Conservation (phyloP, 1,140 invertebrate species). For the Oppia nitens region DNA sequence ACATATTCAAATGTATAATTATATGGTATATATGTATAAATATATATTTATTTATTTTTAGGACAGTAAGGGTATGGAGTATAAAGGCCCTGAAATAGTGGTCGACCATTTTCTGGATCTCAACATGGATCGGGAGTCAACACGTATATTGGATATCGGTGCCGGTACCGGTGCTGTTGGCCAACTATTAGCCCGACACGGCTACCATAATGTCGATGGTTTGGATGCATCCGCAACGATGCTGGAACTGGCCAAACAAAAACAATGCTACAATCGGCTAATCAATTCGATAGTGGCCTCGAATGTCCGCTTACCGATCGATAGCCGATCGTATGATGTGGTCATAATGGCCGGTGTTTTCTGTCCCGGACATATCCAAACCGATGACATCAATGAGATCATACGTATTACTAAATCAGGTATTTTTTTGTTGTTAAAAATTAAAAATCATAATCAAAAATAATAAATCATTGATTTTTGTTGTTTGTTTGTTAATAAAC, state of each 20-base stretch:
- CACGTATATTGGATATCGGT: slow-evolving; percentile 15
- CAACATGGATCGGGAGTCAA: slow-evolving; percentile 8
- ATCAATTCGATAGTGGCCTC: slow-evolving; percentile 13
- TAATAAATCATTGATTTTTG: too few species aligned
- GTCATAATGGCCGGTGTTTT: slow-evolving; percentile 19
- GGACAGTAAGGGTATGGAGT: slow-evolving; percentile 6
- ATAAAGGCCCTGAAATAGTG: background rate
- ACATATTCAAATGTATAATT: too few species aligned
- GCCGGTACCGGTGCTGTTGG: slow-evolving; percentile 16
- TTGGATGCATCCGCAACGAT: slow-evolving; percentile 19
- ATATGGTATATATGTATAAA: too few species aligned
- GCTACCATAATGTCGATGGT: slow-evolving; percentile 21
- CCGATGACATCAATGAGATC: slow-evolving; percentile 16
- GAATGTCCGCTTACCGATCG: slow-evolving; percentile 13
- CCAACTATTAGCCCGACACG: background rate
- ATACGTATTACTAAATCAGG: slow-evolving; percentile 18
- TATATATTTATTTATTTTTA: too few species aligned
- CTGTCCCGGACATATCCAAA: slow-evolving; percentile 18
- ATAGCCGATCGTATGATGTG: slow-evolving; percentile 18
- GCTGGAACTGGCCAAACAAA: slow-evolving; percentile 14
- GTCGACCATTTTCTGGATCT: slow-evolving; percentile 4
- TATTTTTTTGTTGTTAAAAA: too few species aligned
- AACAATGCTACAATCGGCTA: slow-evolving; percentile 16
- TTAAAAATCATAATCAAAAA: too few species aligned
- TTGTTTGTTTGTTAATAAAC: too few species aligned